Base-by-base conservation (phyloP, 2,797 vertebrate species). In the Galago senegalensis region DNA sequence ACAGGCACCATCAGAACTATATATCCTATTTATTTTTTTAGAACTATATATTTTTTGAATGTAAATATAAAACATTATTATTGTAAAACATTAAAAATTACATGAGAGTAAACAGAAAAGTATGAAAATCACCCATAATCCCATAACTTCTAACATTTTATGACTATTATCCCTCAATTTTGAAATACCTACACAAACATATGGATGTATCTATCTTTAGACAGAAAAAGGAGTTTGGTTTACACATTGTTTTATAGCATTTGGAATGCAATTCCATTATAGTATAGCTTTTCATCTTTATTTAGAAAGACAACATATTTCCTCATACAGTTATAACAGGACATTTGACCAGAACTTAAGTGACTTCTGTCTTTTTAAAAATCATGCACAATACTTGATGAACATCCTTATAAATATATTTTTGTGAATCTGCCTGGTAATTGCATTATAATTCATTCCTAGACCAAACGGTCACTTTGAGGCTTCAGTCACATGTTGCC, bases 81-180 rank as follows among this genome's bases (percentile, higher is more conserved):
- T 20, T 60, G 3, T 84, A 86, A 93, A 95, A 81, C 75, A 60
- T n/a, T 25, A 87, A 37, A 89, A 95, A 84, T 83, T 87, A 84
- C 13, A 80, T 2, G 49, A 92, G 7, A 40, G 49, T 83, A 87
- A 95, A 89, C 31, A 60, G 88, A 61, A 67, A 34, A 79, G 11
- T 40, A 87, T 46, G 53, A 93, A 94, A 97, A 72, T 61, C 14
- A 81, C 2, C 49, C 8, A 58, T 49, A 53, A 79, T 72, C 5
- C 6, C 4, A 21, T 82, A 25, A 86, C 12, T 9, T 80, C n/a
- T 91, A 79, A 82, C 46, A 87, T 60, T 70, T 72, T 83, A 12
- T 87, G 34, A 25, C 4, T 46, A 17, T 53, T 63, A 82, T 20
- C 9, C 13, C 34, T 7, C 12, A 82, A 56, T 40, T 90, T 93